Evolutionary conservation across 2,888 invertebrate genomes (phyloP).

Genomic region (Tortrix viridana): DNA sequence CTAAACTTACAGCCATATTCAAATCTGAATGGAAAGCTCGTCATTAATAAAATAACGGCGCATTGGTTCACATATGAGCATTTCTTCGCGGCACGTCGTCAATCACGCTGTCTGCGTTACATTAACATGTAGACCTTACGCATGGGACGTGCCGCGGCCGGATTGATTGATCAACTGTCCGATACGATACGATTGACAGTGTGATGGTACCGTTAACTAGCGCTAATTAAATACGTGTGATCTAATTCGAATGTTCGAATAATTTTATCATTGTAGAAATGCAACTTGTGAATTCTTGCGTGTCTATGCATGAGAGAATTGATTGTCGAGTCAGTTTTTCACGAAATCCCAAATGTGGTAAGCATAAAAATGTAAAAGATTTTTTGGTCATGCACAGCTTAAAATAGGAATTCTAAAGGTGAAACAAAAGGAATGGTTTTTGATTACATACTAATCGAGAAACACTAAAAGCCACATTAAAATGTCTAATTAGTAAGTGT

Average conservation of each 20-base stretch:
- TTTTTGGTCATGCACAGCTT: too few species aligned
- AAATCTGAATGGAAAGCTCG: constrained; percentile 20
- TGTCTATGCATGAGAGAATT: too few species aligned
- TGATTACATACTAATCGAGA: too few species aligned
- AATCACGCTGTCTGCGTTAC: neutral
- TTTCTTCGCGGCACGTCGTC: constrained; percentile 19
- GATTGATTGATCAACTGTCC: constrained; percentile 26
- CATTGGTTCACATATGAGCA: constrained; percentile 22
- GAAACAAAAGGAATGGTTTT: too few species aligned
- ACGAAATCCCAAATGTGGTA: too few species aligned
- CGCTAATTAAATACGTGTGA: constrained; percentile 11
- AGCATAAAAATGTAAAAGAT: too few species aligned
- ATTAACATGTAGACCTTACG: constrained; percentile 19
- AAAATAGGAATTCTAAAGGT: too few species aligned
- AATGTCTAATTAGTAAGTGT: too few species aligned
- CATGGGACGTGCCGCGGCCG: constrained; percentile 12
- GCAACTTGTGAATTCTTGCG: too few species aligned
- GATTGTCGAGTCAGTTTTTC: too few species aligned
- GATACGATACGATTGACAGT: constrained; percentile 31
- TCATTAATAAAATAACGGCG: constrained; percentile 33
- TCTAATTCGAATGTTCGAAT: neutral
- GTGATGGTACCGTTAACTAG: constrained; percentile 30
- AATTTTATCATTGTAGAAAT: neutral
- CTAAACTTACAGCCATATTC: neutral
- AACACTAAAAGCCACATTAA: too few species aligned